These are phyloP conservation scores for Drosophila equinoxialis DNA, from an alignment of 1,140 invertebrate species.

Conservation along the genomic window DNA sequence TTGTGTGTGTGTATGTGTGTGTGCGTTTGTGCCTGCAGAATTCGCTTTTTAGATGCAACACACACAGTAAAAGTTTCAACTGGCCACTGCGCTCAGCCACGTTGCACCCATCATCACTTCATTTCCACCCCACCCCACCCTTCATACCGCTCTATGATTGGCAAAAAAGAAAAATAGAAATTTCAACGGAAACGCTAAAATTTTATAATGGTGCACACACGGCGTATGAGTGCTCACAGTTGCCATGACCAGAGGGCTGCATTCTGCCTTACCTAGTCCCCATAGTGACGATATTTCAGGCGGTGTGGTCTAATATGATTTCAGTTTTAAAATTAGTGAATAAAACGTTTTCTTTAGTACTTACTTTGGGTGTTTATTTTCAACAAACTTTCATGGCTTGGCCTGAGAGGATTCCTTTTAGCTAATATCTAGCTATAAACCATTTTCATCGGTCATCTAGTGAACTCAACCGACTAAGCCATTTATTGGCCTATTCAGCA, in stretches of 20 bases:
- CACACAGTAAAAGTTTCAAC: slow-evolving; percentile 40
- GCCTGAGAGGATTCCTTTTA: too few relatives aligned
- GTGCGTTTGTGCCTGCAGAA: slow-evolving; percentile 27
- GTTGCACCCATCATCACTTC: not conserved
- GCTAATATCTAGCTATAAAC: too few relatives aligned
- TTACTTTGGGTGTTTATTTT: too few relatives aligned
- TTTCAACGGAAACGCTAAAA: slow-evolving; percentile 57
- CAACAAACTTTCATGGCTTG: too few relatives aligned
- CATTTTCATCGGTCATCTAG: not conserved
- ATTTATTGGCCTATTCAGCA: slow-evolving; percentile 1
- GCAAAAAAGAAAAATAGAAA: slow-evolving; percentile 37
- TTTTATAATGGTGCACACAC: slow-evolving; percentile 53
- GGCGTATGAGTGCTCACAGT: slow-evolving; percentile 45
- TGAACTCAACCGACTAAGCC: not conserved
- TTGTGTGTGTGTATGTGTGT: not conserved
- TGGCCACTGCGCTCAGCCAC: not conserved
- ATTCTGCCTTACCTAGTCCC: too few relatives aligned
- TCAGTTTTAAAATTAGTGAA: too few relatives aligned
- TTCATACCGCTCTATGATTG: slow-evolving; percentile 24
- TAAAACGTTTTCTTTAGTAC: too few relatives aligned
- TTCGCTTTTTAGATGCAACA: slow-evolving; percentile 52
- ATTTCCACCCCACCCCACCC: not conserved
- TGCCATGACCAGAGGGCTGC: slow-evolving; percentile 29
- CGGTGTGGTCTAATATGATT: not conserved
- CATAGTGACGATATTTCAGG: not conserved